Conservation (phyloP, 2,888 invertebrate species). For the Andrena flavipes region DNA sequence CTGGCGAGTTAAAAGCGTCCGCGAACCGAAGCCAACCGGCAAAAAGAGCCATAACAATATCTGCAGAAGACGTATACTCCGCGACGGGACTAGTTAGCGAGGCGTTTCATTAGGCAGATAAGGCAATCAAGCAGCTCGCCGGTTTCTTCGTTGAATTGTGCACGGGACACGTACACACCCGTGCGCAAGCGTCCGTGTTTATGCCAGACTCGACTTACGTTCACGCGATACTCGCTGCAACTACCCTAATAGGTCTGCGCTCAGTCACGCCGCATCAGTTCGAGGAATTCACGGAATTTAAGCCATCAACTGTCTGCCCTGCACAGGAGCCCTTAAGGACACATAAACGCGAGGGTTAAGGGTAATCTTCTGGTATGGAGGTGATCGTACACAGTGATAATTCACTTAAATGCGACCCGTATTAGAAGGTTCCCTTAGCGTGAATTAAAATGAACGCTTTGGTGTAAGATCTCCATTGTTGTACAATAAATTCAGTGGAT, state of each 20-base stretch:
- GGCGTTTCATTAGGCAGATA: conserved; percentile 84
- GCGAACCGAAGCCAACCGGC: conserved; percentile 74
- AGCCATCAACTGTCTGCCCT: conserved; percentile 6
- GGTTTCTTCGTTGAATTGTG: conserved; percentile 68
- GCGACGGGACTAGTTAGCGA: conserved; percentile 79
- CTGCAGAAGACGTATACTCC: conserved; percentile 70
- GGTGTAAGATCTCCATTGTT: no score
- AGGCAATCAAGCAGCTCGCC: conserved; percentile 80
- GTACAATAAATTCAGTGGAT: no score
- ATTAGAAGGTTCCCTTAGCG: no score
- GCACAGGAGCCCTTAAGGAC: background rate
- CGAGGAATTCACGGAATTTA: conserved; percentile 56
- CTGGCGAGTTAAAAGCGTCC: conserved; percentile 67
- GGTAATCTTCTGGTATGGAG: background rate
- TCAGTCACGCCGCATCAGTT: conserved; percentile 52
- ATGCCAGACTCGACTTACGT: conserved; percentile 51
- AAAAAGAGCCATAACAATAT: conserved; percentile 82
- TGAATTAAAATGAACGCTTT: no score
- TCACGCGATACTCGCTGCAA: conserved; percentile 18
- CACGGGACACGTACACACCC: conserved; percentile 15
- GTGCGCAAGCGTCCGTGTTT: conserved; percentile 30
- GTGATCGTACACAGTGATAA: no score
- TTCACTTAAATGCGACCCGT: no score
- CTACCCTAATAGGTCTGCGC: conserved; percentile 63
- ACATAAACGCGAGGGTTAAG: background rate